Base-by-base conservation (phyloP, 2,113 vertebrate species). In the Xiphorhynchus elegans region DNA sequence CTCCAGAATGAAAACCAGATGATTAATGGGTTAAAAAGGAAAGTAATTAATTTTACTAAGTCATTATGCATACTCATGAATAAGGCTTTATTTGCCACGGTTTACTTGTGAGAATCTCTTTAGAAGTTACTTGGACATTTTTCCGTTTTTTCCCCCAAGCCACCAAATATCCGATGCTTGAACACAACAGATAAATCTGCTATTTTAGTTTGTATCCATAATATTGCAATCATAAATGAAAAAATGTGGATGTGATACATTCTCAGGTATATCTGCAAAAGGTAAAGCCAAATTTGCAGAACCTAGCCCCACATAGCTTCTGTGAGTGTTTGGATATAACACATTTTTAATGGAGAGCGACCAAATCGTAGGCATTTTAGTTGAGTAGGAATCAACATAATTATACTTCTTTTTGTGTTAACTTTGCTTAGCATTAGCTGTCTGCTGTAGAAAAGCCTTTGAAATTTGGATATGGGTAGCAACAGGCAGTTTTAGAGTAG, bases 1-100 rank as follows among this genome's bases (percentile, higher is more conserved):
- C 84, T 95, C 68, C 29, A 62, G 70, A 96, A 92, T 87, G 76
- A 93, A 95, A 95, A 62, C 50, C 46, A 89, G 62, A 92, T 90
- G 74, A 95, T 91, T 77, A 94, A 93, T 3, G 33, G 76, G 91
- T 90, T 96, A 96, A 96, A 95, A 95, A 90, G 64, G 83, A 94
- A 94, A 90, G 74, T 86, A 90, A 90, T 85, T 92, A 64, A 91
- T 97, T 92, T 95, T 86, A 52, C 52, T 37, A 78, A 78, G 31
- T 84, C 56, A 44, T 39, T 78, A 49, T 62, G 60, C 60, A 53
- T 87, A 39, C 60, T 64, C 0, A 0, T 49, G 49, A 64, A 72
- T 68, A 50, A 79, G 28, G 58, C 40, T 91, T 88, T 74, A n/a
- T 90, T 90, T 85, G 49, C 47, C 18, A 58, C 37, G 8, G 11